Conservation (phyloP, 2,888 invertebrate species). For the Dynastes hyllus region DNA sequence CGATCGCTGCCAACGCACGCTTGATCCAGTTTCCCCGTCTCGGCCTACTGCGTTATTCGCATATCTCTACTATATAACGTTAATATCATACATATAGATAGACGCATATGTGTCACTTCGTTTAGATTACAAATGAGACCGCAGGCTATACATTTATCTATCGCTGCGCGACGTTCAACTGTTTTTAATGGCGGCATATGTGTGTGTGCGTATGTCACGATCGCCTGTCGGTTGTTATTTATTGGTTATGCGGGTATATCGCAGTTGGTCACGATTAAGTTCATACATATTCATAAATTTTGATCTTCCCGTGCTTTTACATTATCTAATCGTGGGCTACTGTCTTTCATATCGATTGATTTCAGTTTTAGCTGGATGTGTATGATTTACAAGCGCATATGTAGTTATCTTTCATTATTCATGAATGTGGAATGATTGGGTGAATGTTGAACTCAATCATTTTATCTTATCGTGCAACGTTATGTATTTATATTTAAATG, state of each 20-base stretch:
- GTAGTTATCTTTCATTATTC: too few species aligned
- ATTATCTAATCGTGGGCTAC: too few species aligned
- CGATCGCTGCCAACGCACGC: conserved; percentile 54
- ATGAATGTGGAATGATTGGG: too few species aligned
- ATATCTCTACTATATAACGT: conserved; percentile 17
- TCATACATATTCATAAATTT: too few species aligned
- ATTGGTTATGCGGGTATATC: neutral
- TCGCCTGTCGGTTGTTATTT: neutral
- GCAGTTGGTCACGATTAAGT: too few species aligned
- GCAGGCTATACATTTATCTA: conserved; percentile 16
- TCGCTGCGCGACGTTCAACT: conserved; percentile 23
- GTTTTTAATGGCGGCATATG: conserved; percentile 4
- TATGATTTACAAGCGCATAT: too few species aligned
- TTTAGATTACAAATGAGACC: conserved; percentile 54
- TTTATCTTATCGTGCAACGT: too few species aligned
- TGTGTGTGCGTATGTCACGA: neutral
- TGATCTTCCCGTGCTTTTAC: too few species aligned
- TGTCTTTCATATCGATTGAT: too few species aligned
- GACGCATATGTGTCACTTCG: conserved; percentile 48
- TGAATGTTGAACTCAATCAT: too few species aligned
- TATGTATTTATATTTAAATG: too few species aligned
- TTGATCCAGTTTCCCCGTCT: conserved; percentile 54
- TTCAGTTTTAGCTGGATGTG: too few species aligned
- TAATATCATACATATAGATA: neutral
- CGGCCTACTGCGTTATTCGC: conserved; percentile 43